Evolutionary conservation across 2,888 invertebrate genomes (phyloP).

Genomic region (Pemphredon lugubris): DNA sequence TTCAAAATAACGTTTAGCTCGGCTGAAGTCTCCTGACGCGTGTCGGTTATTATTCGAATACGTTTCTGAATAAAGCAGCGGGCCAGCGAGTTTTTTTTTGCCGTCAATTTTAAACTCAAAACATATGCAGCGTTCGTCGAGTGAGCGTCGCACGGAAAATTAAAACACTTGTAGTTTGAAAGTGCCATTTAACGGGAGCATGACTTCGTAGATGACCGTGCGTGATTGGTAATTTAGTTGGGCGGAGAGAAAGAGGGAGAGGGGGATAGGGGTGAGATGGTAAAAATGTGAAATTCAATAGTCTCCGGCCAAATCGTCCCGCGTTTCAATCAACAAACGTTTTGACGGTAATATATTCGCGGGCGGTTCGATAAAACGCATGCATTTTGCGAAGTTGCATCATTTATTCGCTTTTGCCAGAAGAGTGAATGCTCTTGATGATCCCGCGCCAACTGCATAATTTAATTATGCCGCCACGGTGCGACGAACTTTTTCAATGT

Average conservation of each 20-base stretch:
- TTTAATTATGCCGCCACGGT: constrained; percentile 54
- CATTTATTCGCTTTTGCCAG: constrained; percentile 40
- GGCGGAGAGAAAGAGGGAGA: constrained; percentile 3
- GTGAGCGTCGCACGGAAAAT: background rate
- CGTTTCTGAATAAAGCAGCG: background rate
- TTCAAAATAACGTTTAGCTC: no score
- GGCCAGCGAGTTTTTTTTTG: background rate
- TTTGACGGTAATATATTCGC: constrained; percentile 57
- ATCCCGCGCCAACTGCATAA: constrained; percentile 54
- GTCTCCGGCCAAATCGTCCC: constrained; percentile 34
- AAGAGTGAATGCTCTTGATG: constrained; percentile 51
- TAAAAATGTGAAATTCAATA: constrained; percentile 18
- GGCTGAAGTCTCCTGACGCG: no score
- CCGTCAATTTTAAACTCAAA: no score
- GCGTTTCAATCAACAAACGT: constrained; percentile 59
- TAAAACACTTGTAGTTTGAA: background rate
- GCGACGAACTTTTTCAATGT: constrained; percentile 50
- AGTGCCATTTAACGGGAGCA: background rate
- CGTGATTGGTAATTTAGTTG: constrained; percentile 1
- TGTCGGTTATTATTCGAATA: no score
- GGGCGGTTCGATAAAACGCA: constrained; percentile 41
- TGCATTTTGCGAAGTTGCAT: background rate
- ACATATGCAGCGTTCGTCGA: constrained; percentile 8
- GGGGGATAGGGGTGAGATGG: background rate
- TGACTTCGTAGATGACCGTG: background rate